Base-by-base conservation (phyloP, 92 coral and sea anemone genomes). In the Zoanthus sansibaricus region DNA sequence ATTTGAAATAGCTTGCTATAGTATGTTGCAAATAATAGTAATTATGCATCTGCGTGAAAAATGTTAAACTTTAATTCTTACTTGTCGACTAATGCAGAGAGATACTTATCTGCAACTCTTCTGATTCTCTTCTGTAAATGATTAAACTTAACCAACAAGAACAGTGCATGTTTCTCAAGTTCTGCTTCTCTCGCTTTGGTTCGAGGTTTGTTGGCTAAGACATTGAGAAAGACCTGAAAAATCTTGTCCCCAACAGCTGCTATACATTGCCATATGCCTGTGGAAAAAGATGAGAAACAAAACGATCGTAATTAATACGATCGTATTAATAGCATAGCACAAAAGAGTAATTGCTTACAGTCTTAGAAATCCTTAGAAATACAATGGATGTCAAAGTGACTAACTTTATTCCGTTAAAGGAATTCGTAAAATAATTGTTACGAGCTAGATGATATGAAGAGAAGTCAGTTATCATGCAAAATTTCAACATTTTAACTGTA, bases 181-280 rank as follows among this genome's bases (percentile, higher is more conserved):
- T 96, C 99, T 51, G 78, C 75, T 56, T 96, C 99, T 10, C 99
- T 90, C 16, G 94, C 96, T 42, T 83, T 93, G 42, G 98, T 92
- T 69, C 95, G 83, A 7, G 98, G 96, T 67, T 95, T 97, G 89
- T 89, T 93, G 70, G 98, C 92, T 92, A 97, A 91, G 13, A 93
- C 93, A 13, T 83, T 74, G 61, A 97, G 95, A 83, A 97, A 97
- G 17, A 93, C 77, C 16, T 91, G 90, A 86, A 97, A 97, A n/a
- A 96, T 97, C 58, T 91, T 92, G 88, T 97, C 99, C 13, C 97
- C 98, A 42, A 97, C 90, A 17, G 93, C 98, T 25, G 98, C 93
- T 31, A 97, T 86, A 64, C 99, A 97, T 83, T 97, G 98, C 99
- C 99, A 97, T 86, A 97, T 97, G 45, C 98, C 99, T 97, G 83